phyloP scores from a whole-genome alignment of 1,140 invertebrate species.

The Oscheius sp. region DNA sequence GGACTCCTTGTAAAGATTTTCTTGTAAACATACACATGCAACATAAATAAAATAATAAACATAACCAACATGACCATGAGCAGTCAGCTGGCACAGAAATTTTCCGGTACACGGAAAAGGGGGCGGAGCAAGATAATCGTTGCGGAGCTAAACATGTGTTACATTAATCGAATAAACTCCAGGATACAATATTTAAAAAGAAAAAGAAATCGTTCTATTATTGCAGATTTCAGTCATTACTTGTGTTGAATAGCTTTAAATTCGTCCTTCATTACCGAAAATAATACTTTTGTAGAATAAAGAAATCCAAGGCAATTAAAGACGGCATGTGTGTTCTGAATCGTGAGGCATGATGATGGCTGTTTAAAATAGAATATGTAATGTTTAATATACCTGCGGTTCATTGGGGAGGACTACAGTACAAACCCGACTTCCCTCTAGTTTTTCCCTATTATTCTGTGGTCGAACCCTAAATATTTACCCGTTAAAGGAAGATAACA shows the following conservation, averaged over 20 bases:
- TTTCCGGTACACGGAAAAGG: not conserved
- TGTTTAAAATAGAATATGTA: no score
- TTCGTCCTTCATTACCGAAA: not conserved
- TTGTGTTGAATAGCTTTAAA: not conserved
- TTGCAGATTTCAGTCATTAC: not conserved
- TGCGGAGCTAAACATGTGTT: not conserved
- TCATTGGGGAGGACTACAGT: conserved; percentile 73
- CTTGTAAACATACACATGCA: not conserved
- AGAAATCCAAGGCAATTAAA: not conserved
- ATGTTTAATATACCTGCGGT: no score
- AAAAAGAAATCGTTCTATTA: not conserved
- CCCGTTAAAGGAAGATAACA: not conserved
- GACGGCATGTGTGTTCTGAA: no score
- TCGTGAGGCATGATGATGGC: not conserved
- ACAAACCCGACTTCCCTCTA: conserved; percentile 90
- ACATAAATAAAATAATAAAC: not conserved
- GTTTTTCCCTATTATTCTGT: conserved; percentile 83
- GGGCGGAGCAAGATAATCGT: not conserved
- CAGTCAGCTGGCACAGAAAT: not conserved
- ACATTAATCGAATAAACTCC: not conserved
- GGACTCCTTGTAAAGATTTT: no score
- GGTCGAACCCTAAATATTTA: conserved; percentile 77
- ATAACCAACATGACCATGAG: not conserved
- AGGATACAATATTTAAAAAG: not conserved
- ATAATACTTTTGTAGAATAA: not conserved